Evolutionary conservation across 2,888 invertebrate species (phyloP).

Genomic region (Eupsilia transversa): DNA sequence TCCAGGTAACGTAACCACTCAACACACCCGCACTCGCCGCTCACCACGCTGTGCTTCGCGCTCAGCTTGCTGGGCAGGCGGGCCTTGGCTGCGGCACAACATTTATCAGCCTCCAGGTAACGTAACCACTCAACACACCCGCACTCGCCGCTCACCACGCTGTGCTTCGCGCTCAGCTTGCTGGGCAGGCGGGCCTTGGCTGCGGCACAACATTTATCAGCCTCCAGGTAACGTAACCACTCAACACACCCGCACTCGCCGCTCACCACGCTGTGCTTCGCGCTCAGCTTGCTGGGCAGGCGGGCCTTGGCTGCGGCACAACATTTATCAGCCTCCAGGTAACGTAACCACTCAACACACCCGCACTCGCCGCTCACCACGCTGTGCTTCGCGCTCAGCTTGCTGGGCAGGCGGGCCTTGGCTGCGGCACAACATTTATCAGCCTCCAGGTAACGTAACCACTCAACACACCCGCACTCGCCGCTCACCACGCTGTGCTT

Average conservation of each 20-base stretch:
- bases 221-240: conserved; percentile 94
- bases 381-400: conserved; percentile 93
- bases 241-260: conserved; percentile 91
- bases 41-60: conserved; percentile 95
- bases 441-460: conserved; percentile 94
- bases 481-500: conserved; percentile 94
- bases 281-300: conserved; percentile 97
- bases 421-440: conserved; percentile 97
- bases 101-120: conserved; percentile 96
- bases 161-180: no score
- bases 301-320: conserved; percentile 98
- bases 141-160: conserved; percentile 91
- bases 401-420: no score
- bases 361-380: conserved; percentile 91
- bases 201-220: conserved; percentile 97
- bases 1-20: conserved; percentile 93
- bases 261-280: conserved; percentile 97
- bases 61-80: no score
- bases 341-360: not conserved
- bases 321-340: conserved; percentile 94
- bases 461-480: not conserved
- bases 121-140: conserved; percentile 73
- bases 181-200: conserved; percentile 94
- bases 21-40: conserved; percentile 51
- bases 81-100: conserved; percentile 96